phyloP scores from a whole-genome alignment of 1,140 invertebrate species.

The Olivierus martensii region DNA sequence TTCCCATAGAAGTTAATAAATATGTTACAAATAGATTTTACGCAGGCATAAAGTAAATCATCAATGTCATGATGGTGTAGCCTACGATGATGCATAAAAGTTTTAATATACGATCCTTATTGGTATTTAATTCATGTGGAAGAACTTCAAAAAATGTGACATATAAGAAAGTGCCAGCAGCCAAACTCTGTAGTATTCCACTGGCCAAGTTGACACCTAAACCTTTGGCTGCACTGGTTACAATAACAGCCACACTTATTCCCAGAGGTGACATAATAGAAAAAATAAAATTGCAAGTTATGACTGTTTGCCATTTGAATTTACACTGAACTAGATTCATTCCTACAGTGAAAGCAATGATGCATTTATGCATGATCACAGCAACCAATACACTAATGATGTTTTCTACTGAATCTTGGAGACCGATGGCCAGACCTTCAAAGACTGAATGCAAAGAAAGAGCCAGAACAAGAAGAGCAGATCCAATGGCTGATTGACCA shows the following conservation, averaged over 20 bases:
- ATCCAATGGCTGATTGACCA: conserved; percentile 40
- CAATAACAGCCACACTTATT: conserved; percentile 11
- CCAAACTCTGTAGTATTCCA: conserved; percentile 46
- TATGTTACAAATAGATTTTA: neutral
- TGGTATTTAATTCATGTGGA: conserved; percentile 43
- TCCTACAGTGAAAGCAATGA: conserved; percentile 49
- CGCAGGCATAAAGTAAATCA: conserved; percentile 5
- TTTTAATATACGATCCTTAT: conserved; percentile 34
- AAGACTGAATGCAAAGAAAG: conserved; percentile 82
- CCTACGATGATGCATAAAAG: conserved; percentile 37
- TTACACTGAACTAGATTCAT: conserved; percentile 25
- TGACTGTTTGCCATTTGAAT: neutral
- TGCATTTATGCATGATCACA: conserved; percentile 73
- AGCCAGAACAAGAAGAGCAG: conserved; percentile 65
- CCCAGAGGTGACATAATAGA: conserved; percentile 20
- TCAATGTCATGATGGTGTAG: conserved; percentile 29
- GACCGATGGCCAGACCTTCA: conserved; percentile 69
- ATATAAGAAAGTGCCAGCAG: conserved; percentile 83
- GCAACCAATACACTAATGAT: conserved; percentile 70
- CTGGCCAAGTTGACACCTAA: conserved; percentile 30
- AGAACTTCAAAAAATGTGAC: conserved; percentile 85
- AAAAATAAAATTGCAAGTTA: conserved; percentile 16
- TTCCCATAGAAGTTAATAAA: no score
- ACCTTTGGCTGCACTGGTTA: conserved; percentile 13
- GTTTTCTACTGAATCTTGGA: conserved; percentile 45